Base-by-base conservation (phyloP, 1,140 invertebrate genomes). In the Neotoxoptera formosana region DNA sequence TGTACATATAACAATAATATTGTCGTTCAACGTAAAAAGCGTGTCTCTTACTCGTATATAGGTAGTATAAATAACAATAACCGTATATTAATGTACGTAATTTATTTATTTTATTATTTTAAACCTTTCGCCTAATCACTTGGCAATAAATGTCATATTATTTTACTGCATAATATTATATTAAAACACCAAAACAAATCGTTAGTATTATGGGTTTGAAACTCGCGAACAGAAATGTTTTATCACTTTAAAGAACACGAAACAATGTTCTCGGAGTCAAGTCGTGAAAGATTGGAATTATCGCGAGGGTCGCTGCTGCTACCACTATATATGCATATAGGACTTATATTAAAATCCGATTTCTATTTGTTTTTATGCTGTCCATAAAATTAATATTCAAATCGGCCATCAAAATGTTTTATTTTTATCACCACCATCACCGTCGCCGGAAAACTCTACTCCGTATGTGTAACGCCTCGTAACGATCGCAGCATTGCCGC, bases 361-460 rank as follows among this genome's bases (percentile, higher is more conserved):
- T 88, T 88, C 86, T 48, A 88, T 88, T 88, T 88, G 47, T n/a
- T 88, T 51, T 84, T 88, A 41, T 41, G 21, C 30, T 34, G 47
- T 21, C 86, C 14, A 88, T 51, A 51, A 48, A 88, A 51, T 88
- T 51, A 51, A 51, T 51, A 51, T 34, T 51, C 47, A 88, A 48
- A 88, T 51, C 17, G 51, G 17, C 45, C 34, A 36, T 51, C 86
- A 30, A 34, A 6, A 17, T 83, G 20, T 47, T 47, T 48, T 88
- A 21, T 88, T 88, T 88, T 88, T 89, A 89, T 89, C 87, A 53
- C 87, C 7, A 53, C 17, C 7, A 25, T 89, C 7, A 53, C 17
- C 7, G 11, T 89, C 87, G 30, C 20, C 34, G n/a, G 17, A 89
- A 25, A 48, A 89, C n/a, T 51, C 45, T 1, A 41, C 41, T 41